Evolutionary conservation across 2,888 invertebrate species (phyloP).

Genomic region (Mechanitis messenoides): DNA sequence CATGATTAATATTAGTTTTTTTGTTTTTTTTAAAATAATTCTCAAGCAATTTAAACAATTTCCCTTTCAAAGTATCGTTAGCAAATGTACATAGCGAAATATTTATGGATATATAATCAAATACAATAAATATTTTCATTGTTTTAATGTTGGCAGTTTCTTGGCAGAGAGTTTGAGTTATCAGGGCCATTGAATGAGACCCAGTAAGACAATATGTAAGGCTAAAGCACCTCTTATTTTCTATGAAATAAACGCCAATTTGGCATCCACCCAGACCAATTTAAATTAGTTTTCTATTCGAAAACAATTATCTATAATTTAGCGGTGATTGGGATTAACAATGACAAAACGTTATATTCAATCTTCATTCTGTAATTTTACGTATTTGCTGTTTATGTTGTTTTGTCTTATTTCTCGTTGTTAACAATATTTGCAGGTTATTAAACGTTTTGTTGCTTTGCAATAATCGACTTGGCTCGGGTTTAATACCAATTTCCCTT

Average conservation of each 20-base stretch:
- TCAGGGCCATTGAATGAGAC: slow-evolving; percentile 27
- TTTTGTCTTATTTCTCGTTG: too few relatives aligned
- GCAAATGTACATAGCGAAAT: too few relatives aligned
- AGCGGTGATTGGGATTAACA: background rate
- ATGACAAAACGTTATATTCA: background rate
- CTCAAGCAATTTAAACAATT: too few relatives aligned
- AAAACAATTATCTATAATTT: background rate
- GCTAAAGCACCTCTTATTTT: slow-evolving; percentile 23
- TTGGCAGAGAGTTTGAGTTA: slow-evolving; percentile 28
- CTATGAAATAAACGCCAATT: slow-evolving; percentile 29
- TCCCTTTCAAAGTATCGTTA: too few relatives aligned
- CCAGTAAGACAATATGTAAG: slow-evolving; percentile 23
- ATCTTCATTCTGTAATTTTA: too few relatives aligned
- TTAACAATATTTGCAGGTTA: too few relatives aligned
- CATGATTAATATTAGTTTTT: background rate
- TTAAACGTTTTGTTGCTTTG: too few relatives aligned
- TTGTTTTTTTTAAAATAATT: background rate
- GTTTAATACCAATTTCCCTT: too few relatives aligned
- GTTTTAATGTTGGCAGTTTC: slow-evolving; percentile 2
- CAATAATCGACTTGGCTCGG: too few relatives aligned
- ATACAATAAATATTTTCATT: too few relatives aligned
- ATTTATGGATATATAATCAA: too few relatives aligned
- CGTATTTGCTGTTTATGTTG: too few relatives aligned
- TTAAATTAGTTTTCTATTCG: background rate
- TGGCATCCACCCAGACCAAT: slow-evolving; percentile 25